A percentile compares a stretch with the other conserved stretches of the same genome.
Conservation (phyloP, 2,797 vertebrate genomes). For the Falco berigora region DNA sequence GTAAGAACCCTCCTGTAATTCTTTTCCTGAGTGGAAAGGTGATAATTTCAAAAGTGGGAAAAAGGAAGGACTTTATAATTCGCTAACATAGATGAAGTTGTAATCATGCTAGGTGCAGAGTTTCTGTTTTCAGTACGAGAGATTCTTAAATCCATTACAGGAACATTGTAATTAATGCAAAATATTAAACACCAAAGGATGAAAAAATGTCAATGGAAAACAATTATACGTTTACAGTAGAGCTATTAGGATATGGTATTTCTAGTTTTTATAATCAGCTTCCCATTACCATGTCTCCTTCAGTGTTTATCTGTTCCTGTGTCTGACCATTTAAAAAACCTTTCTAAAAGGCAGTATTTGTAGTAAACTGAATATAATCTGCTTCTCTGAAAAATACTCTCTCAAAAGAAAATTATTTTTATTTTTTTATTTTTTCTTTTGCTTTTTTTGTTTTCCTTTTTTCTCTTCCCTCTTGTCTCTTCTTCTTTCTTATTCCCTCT, state of each 20-base stretch:
- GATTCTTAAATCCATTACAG: not conserved
- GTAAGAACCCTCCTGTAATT: not conserved
- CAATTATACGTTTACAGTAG: constrained; percentile 14
- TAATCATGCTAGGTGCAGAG: not conserved
- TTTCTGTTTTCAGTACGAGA: not conserved
- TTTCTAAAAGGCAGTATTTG: not conserved
- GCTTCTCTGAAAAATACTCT: not conserved
- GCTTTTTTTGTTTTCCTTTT: too few relatives aligned
- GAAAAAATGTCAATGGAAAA: constrained; percentile 23
- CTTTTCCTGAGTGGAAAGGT: not conserved
- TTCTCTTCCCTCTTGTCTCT: not conserved
- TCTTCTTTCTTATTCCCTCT: not conserved
- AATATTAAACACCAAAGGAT: not conserved
- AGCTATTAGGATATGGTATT: not conserved
- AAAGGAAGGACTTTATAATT: not conserved
- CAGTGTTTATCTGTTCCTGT: not conserved
- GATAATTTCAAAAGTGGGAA: not conserved
- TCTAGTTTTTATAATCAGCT: constrained; percentile 23
- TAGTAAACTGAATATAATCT: not conserved
- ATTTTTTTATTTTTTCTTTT: too few relatives aligned
- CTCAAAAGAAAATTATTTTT: not conserved
- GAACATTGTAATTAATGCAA: constrained; percentile 5
- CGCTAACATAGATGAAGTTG: not conserved
- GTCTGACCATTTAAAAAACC: not conserved
- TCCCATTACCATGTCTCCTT: not conserved